Conservation (phyloP, 2,888 invertebrate species). For the Brachyptera putata region DNA sequence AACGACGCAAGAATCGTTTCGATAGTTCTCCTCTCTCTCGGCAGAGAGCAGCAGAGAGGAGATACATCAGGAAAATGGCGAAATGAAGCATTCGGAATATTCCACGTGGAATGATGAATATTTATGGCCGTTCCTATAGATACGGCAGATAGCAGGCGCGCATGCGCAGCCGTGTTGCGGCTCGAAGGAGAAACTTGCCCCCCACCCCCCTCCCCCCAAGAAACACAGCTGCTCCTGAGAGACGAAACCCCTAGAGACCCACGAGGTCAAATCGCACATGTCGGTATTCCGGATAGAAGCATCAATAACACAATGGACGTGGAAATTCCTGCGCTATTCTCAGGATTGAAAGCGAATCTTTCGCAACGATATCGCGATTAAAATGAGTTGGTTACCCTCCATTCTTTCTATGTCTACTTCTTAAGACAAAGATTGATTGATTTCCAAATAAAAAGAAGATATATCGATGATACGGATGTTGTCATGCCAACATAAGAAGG, state of each 20-base stretch:
- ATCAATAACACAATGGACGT: conserved; percentile 18
- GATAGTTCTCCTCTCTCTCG: conserved; percentile 5
- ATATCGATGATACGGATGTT: conserved; percentile 13
- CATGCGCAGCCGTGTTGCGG: too few relatives aligned
- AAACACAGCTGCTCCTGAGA: conserved; percentile 11
- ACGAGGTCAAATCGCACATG: conserved; percentile 16
- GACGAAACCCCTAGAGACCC: not conserved
- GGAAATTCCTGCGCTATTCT: not conserved
- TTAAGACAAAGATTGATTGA: conserved; percentile 20
- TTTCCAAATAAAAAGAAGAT: conserved; percentile 18
- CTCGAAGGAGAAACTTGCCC: not conserved
- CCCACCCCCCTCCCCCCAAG: not conserved
- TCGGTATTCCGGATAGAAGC: conserved; percentile 12
- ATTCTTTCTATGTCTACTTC: not conserved
- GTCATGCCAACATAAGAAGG: not conserved
- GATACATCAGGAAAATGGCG: conserved; percentile 9
- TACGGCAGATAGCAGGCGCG: conserved; percentile 6
- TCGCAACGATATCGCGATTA: conserved; percentile 14
- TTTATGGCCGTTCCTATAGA: conserved; percentile 15
- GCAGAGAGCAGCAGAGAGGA: conserved; percentile 3
- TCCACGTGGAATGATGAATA: conserved; percentile 26
- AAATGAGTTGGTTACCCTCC: not conserved
- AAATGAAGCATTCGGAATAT: conserved; percentile 24
- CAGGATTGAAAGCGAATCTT: conserved; percentile 12
- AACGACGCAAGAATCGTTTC: conserved; percentile 22